Percentiles rank a stretch among this genome's conserved stretches.
phyloP scores from a whole-genome alignment of 2,888 invertebrate genomes.

The Megalurothrips usitatus region DNA sequence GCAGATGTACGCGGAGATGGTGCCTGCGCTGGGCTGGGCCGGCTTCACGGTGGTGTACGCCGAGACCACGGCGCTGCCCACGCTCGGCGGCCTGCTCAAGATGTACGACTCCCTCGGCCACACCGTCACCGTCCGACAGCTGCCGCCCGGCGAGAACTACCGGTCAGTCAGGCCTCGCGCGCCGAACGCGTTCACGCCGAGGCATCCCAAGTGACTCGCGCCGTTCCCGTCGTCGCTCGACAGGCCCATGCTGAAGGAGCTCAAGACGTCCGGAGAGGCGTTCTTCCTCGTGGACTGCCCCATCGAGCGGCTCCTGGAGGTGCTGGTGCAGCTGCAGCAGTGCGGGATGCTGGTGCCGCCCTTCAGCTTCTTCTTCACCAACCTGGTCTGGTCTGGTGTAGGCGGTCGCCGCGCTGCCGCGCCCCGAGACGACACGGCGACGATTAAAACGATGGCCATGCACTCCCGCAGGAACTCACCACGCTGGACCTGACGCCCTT shows the following conservation, averaged over 20 bases:
- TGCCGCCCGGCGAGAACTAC: slow-evolving; percentile 39
- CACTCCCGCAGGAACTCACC: slow-evolving; percentile 49
- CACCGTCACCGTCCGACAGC: slow-evolving; percentile 42
- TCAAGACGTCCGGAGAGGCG: slow-evolving; percentile 49
- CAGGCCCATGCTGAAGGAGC: slow-evolving; percentile 48
- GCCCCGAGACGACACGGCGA: too few species aligned
- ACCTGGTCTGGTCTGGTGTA: too few species aligned
- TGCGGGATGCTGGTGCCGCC: slow-evolving; percentile 57
- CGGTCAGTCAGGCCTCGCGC: slow-evolving; percentile 35
- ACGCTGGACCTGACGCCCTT: slow-evolving; percentile 52
- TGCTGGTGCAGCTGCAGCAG: slow-evolving; percentile 56
- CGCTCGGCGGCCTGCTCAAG: slow-evolving; percentile 64
- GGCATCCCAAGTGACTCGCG: not conserved
- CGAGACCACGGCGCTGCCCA: slow-evolving; percentile 63
- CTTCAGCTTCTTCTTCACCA: slow-evolving; percentile 55
- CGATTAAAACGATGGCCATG: too few species aligned
- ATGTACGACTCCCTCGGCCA: slow-evolving; percentile 57
- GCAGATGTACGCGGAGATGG: slow-evolving; percentile 61
- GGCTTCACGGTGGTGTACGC: slow-evolving; percentile 84
- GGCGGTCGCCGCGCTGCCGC: slow-evolving; percentile 1
- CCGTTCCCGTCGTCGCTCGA: slow-evolving; percentile 29
- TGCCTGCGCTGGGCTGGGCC: slow-evolving; percentile 68
- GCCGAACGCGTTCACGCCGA: not conserved
- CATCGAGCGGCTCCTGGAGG: slow-evolving; percentile 47
- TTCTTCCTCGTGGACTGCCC: slow-evolving; percentile 55